These are phyloP conservation scores for Microplitis deprimator DNA, from an alignment of 2,888 invertebrate genomes.

Conservation along the genomic window DNA sequence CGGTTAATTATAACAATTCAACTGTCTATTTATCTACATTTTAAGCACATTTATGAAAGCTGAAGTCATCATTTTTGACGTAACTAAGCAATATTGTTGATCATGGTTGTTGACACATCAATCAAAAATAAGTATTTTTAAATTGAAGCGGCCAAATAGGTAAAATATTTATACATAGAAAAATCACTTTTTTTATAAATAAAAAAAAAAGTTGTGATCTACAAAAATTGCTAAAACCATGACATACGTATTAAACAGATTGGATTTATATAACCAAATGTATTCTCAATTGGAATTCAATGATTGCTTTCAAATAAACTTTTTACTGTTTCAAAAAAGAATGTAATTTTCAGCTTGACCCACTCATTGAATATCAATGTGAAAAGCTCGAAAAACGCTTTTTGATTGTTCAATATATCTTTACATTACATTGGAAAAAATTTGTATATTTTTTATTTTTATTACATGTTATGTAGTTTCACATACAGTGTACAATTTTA, in stretches of 20 bases:
- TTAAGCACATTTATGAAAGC: too few species aligned
- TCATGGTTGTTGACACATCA: too few species aligned
- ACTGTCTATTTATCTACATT: too few species aligned
- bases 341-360: not conserved
- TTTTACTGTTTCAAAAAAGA: not conserved
- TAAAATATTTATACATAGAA: too few species aligned
- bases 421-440: not conserved
- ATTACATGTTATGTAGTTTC: not conserved
- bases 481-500: not conserved
- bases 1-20: too few species aligned
- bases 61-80: too few species aligned
- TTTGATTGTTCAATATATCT: not conserved
- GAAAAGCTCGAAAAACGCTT: not conserved
- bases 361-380: not conserved
- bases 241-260: not conserved
- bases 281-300: not conserved
- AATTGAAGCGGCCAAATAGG: too few species aligned
- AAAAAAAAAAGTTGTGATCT: too few species aligned
- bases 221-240: not conserved
- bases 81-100: too few species aligned
- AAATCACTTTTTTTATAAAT: too few species aligned
- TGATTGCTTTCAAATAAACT: not conserved
- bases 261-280: not conserved
- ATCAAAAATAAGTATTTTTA: too few species aligned
- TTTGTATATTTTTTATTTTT: not conserved